Conservation (phyloP, 2,113 vertebrate genomes). For the Caracal caracal region DNA sequence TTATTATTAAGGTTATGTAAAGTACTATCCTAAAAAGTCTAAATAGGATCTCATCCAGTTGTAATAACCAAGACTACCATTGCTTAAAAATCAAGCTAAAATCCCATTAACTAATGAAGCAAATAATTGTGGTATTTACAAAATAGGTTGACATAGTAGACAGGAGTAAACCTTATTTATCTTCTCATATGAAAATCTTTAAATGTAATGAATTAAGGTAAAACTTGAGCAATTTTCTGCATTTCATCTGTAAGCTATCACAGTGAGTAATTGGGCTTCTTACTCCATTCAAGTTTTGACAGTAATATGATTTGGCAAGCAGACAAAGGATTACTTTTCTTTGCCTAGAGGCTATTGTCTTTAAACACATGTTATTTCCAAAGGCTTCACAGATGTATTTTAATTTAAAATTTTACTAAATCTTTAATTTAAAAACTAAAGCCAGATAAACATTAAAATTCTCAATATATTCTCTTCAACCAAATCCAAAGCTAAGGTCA, state of each 20-base stretch:
- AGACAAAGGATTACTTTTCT: constrained; percentile 35
- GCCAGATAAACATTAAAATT: constrained; percentile 30
- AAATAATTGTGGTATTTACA: neutral
- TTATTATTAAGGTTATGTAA: neutral
- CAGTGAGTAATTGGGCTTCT: neutral
- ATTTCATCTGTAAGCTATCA: neutral
- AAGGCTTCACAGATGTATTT: constrained; percentile 3
- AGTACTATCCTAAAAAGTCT: neutral
- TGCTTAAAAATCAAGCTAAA: neutral
- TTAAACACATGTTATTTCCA: constrained; percentile 50
- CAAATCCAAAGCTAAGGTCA: constrained; percentile 10
- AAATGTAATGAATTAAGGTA: neutral
- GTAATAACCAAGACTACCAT: neutral
- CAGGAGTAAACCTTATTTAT: neutral
- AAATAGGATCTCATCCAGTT: neutral
- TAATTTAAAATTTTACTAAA: constrained; percentile 40
- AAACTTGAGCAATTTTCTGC: neutral
- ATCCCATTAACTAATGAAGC: neutral
- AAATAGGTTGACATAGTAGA: neutral
- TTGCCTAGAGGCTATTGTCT: constrained; percentile 36
- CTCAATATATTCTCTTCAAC: neutral
- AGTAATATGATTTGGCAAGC: constrained; percentile 38
- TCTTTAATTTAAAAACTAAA: constrained; percentile 32
- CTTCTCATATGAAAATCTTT: neutral
- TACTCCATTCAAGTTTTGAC: constrained; percentile 41